Base-by-base conservation (phyloP, 2,888 invertebrate species). In the Sipha maydis region DNA sequence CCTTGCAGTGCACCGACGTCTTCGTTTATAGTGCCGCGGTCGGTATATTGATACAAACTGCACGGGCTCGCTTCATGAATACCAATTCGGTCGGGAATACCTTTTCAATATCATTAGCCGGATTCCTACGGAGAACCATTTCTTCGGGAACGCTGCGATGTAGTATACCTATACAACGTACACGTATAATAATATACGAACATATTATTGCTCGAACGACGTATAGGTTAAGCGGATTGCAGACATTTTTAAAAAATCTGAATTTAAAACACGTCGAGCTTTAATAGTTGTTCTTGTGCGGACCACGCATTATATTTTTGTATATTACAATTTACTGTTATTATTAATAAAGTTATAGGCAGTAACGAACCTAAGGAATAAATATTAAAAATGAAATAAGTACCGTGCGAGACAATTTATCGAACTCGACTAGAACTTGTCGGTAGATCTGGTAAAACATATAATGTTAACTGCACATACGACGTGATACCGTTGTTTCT, bases 31-130 rank as follows among this genome's bases (percentile, higher is more conserved):
- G 8, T 48, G 25, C 48, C 34, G 71, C 71, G 0, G 34, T 54
- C 34, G 34, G 31, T 38, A 34, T 48, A 78, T 78, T 34, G 54
- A 56, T 78, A 21, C 78, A 31, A 56, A 48, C 21, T 21, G 41
- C 25, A 73, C 31, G 21, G n/a, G 41, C 54, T 38, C 56, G 28
- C 75, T n/a, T 61, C 75, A 14, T 75, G 83, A 83, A 83, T 83
- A 83, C 56, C 73, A 83, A 75, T 83, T 75, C 56, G n/a, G 73
- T 34, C 31, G 17, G 56, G 56, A 73, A 83, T 83, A 83, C 56
- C 56, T 83, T 56, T 83, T 75, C 83, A 56, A 83, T 83, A 75
- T 75, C 83, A 83, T 83, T 83, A 83, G 75, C 75, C 28, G 75
- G 61, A 83, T 83, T 83, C 56, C 61, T 61, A 38, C 21, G n/a